Percentiles rank a stretch among this genome's conserved stretches.
phyloP scores from a whole-genome alignment of 1,140 invertebrate species.

The Hyposmocoma kahamanoa region DNA sequence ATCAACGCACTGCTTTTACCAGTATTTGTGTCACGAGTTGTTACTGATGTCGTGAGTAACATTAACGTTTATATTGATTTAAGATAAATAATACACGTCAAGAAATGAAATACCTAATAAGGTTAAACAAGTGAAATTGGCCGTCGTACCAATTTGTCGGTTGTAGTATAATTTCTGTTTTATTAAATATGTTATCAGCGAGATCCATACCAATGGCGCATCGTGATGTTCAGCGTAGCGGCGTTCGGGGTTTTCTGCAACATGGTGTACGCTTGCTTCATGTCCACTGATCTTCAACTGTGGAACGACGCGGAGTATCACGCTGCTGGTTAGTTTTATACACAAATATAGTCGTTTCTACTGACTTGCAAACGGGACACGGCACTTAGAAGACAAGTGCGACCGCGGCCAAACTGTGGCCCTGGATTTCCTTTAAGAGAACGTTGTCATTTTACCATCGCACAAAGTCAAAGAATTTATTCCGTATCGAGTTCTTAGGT shows the following conservation, averaged over 20 bases:
- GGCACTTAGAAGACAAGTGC: too few species aligned
- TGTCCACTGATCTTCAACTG: conserved; percentile 75
- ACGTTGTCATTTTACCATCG: too few species aligned
- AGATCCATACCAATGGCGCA: conserved; percentile 77
- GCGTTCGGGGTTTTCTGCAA: conserved; percentile 77
- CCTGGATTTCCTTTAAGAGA: too few species aligned
- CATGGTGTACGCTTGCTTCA: conserved; percentile 78
- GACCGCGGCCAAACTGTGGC: too few species aligned
- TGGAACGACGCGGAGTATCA: conserved; percentile 75
- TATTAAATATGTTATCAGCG: conserved; percentile 53
- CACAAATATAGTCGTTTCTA: too few species aligned
- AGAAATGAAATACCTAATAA: conserved; percentile 14
- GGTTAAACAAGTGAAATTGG: too few species aligned
- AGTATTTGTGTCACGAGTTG: conserved; percentile 38
- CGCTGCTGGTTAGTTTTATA: not conserved
- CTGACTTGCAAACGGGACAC: too few species aligned
- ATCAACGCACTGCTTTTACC: conserved; percentile 79
- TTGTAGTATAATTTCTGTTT: too few species aligned
- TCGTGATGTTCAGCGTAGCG: conserved; percentile 81
- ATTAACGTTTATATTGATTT: not conserved
- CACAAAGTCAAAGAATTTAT: too few species aligned
- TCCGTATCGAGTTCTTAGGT: too few species aligned
- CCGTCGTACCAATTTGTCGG: too few species aligned
- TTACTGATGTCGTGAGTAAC: conserved; percentile 50
- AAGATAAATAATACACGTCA: not conserved